These are phyloP conservation scores for Drosophila jambulina DNA, from an alignment of 1,140 invertebrate species.

Conservation along the genomic window DNA sequence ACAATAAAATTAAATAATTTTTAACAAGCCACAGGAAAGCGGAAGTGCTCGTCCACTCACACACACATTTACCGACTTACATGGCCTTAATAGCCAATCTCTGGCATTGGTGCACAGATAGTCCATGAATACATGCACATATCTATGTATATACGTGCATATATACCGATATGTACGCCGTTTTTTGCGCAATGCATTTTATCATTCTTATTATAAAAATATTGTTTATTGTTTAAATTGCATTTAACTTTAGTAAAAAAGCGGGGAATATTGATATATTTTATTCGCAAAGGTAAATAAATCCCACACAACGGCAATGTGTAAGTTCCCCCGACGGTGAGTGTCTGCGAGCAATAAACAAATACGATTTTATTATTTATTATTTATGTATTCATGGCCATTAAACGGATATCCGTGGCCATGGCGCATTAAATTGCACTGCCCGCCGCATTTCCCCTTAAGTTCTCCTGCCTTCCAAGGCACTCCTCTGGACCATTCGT, in stretches of 20 bases:
- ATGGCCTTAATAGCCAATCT: slow-evolving; percentile 68
- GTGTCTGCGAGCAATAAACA: slow-evolving; percentile 72
- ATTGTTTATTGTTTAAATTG: slow-evolving; percentile 79
- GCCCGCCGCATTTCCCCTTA: slow-evolving; percentile 23
- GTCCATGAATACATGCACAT: slow-evolving; percentile 13
- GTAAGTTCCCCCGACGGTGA: slow-evolving; percentile 45
- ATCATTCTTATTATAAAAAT: slow-evolving; percentile 75
- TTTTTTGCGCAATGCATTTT: slow-evolving; percentile 59
- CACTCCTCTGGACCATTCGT: slow-evolving; percentile 9
- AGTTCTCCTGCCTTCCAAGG: slow-evolving; percentile 15
- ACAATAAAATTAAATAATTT: slow-evolving; percentile 81
- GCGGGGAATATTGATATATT: slow-evolving; percentile 57
- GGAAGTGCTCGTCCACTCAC: slow-evolving; percentile 54
- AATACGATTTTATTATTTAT: slow-evolving; percentile 83
- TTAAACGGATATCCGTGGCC: slow-evolving; percentile 82
- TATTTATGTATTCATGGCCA: slow-evolving; percentile 83
- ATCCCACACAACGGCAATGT: slow-evolving; percentile 62
- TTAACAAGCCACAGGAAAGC: slow-evolving; percentile 79
- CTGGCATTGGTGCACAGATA: slow-evolving; percentile 53
- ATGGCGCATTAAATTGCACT: slow-evolving; percentile 78
- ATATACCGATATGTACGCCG: slow-evolving; percentile 9
- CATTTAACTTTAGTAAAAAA: slow-evolving; percentile 64
- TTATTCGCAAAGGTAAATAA: slow-evolving; percentile 81
- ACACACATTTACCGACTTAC: slow-evolving; percentile 24
- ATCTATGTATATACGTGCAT: background rate